phyloP scores from a whole-genome alignment of 2,113 vertebrate genomes.

The Dipodomys spectabilis region DNA sequence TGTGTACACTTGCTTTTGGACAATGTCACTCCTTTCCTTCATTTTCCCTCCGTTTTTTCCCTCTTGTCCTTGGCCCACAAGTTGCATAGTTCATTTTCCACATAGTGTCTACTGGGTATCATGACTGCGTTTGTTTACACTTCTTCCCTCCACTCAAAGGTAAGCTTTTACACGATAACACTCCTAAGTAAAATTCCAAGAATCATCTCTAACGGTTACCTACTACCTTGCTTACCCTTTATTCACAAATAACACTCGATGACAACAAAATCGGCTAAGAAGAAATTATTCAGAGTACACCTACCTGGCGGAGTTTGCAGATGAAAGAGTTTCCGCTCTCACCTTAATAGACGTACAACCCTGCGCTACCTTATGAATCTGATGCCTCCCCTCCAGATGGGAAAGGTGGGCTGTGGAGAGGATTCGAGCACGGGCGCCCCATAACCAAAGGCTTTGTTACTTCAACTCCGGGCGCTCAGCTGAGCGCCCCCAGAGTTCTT shows the following conservation, averaged over 20 bases:
- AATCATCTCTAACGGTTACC: too few species aligned
- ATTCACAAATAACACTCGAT: not conserved
- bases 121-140: too few species aligned
- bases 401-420: not conserved
- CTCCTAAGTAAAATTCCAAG: not conserved
- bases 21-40: too few species aligned
- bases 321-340: not conserved
- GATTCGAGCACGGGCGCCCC: not conserved
- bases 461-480: not conserved
- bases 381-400: not conserved
- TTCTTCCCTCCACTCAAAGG: too few species aligned
- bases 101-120: too few species aligned
- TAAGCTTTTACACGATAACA: not conserved
- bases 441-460: not conserved
- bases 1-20: too few species aligned
- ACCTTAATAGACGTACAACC: not conserved
- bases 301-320: not conserved
- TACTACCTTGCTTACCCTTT: not conserved
- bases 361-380: too few species aligned
- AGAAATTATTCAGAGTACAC: too few species aligned
- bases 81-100: too few species aligned
- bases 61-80: too few species aligned
- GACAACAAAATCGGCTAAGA: not conserved
- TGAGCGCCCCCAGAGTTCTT: not conserved
- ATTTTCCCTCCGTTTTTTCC: too few species aligned